Conservation (phyloP, 1,140 invertebrate species). For the Bactericera cockerelli region DNA sequence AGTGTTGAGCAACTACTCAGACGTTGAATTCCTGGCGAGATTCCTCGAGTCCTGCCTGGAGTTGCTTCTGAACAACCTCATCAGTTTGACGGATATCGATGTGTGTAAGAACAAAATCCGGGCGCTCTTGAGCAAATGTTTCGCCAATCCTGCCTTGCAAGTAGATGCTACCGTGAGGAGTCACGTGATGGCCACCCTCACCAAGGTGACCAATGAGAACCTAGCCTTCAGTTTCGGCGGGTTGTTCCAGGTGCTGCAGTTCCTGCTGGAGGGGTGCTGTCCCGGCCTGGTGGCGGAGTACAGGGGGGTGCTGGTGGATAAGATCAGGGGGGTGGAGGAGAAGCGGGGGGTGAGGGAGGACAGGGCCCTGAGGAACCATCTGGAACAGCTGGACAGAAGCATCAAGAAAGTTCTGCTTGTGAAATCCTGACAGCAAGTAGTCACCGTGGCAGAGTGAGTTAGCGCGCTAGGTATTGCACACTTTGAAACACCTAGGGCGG, state of each 20-base stretch:
- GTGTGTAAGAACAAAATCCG: constrained; percentile 1
- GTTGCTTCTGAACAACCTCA: neutral
- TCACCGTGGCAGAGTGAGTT: no score
- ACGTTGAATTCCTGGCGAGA: neutral
- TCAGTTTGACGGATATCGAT: neutral
- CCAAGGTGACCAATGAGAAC: neutral
- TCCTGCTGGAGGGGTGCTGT: neutral
- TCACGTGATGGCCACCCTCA: neutral
- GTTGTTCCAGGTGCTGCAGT: neutral
- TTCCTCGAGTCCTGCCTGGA: neutral
- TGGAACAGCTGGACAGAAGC: neutral
- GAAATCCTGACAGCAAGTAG: no score
- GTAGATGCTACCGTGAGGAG: neutral
- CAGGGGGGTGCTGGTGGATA: neutral
- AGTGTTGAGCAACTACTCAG: neutral
- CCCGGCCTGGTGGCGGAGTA: neutral
- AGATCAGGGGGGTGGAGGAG: neutral
- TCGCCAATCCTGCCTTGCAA: neutral
- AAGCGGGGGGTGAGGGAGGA: neutral
- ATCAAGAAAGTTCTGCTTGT: neutral
- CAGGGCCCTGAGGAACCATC: neutral
- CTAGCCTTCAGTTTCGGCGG: neutral
- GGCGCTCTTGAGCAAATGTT: neutral
- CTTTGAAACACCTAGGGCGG: no score
- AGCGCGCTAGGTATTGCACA: no score